A percentile compares a stretch with the other conserved stretches of the same genome.
phyloP scores from a whole-genome alignment of 2,113 vertebrate species.

The Dasyurus viverrinus region DNA sequence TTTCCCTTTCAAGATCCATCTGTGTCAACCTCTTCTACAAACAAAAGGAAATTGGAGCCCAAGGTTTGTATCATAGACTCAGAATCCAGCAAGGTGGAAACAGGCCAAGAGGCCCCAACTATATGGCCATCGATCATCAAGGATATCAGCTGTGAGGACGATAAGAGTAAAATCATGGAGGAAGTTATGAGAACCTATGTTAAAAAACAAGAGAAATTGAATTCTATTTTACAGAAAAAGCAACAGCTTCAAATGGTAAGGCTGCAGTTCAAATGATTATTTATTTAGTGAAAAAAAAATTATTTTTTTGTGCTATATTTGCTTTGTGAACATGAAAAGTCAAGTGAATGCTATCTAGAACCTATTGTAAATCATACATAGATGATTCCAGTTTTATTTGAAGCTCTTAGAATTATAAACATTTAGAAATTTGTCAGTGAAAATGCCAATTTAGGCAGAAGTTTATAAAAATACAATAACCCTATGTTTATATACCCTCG shows the following conservation, averaged over 20 bases:
- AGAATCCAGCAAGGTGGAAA: constrained; percentile 84
- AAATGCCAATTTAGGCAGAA: background rate
- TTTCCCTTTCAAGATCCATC: constrained; percentile 83
- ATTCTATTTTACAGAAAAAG: constrained; percentile 94
- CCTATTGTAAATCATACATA: constrained; percentile 23
- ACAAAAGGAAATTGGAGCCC: constrained; percentile 86
- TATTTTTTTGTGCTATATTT: background rate
- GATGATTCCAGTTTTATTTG: constrained; percentile 9
- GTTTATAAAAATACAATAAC: background rate
- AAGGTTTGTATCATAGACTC: constrained; percentile 72
- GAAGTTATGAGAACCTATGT: constrained; percentile 97
- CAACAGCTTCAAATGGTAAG: constrained; percentile 96
- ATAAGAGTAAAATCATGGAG: constrained; percentile 97
- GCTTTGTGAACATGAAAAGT: constrained; percentile 29
- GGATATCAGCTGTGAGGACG: constrained; percentile 89
- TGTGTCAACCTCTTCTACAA: constrained; percentile 79
- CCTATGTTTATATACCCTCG: background rate
- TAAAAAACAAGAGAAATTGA: constrained; percentile 96
- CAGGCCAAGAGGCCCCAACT: constrained; percentile 75
- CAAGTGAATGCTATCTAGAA: background rate
- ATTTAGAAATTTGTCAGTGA: background rate
- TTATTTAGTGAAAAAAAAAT: constrained; percentile 39
- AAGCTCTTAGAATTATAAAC: background rate
- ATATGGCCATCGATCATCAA: constrained; percentile 85
- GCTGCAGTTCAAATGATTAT: constrained; percentile 40